A percentile compares a stretch with the other conserved stretches of the same genome.
These are phyloP conservation scores for Trididemnum clinides DNA, from an alignment of 23 tunicate genomes.

Conservation along the genomic window DNA sequence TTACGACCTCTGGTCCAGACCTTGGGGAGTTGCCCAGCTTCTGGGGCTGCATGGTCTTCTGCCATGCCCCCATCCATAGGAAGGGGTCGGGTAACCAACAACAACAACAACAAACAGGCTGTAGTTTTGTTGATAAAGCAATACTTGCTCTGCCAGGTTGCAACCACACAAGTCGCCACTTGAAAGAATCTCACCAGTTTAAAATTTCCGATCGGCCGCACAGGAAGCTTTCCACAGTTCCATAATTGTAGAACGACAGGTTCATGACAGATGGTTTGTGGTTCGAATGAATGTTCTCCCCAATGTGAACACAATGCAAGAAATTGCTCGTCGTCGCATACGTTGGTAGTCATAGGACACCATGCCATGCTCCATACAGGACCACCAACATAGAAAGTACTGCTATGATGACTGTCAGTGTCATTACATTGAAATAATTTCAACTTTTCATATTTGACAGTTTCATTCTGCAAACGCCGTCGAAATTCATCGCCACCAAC, in stretches of 20 bases:
- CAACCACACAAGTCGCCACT: too few relatives aligned
- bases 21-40: too few relatives aligned
- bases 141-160: too few relatives aligned
- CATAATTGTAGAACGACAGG: constrained; percentile 57
- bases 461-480: not conserved
- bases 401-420: not conserved
- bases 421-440: constrained; percentile 8
- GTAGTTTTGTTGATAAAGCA: too few relatives aligned
- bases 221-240: constrained; percentile 74
- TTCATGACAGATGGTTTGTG: constrained; percentile 36
- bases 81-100: too few relatives aligned
- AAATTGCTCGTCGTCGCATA: constrained; percentile 22
- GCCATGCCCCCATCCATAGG: too few relatives aligned
- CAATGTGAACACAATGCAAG: constrained; percentile 42
- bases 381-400: constrained; percentile 64
- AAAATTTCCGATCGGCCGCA: not conserved
- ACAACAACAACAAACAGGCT: too few relatives aligned
- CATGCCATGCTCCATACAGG: constrained; percentile 82
- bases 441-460: constrained; percentile 16
- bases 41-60: too few relatives aligned
- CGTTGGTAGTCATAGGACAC: constrained; percentile 49
- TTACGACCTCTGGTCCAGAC: too few relatives aligned
- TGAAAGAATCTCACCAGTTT: not conserved
- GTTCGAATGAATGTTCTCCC: constrained; percentile 43
- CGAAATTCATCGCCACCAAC: not conserved